phyloP scores from a whole-genome alignment of 92 coral and sea anemone genomes.

The Siderastrea radians region DNA sequence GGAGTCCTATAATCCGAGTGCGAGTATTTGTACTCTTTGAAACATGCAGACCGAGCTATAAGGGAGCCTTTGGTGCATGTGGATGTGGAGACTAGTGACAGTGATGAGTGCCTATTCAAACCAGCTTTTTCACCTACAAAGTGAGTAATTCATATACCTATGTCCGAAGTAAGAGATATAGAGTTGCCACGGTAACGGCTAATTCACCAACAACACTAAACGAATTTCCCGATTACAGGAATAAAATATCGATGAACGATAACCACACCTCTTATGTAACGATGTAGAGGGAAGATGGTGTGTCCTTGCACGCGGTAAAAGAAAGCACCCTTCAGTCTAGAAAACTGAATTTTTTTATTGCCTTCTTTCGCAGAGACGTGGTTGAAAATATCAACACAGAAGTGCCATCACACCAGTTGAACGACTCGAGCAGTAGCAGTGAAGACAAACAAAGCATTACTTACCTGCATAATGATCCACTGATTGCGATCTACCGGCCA shows the following conservation, averaged over 20 bases:
- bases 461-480: slow-evolving; percentile 34
- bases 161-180: not conserved
- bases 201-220: too few species aligned
- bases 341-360: not conserved
- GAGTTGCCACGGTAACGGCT: too few species aligned
- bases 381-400: slow-evolving; percentile 3
- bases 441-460: slow-evolving; percentile 18
- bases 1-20: not conserved
- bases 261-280: not conserved
- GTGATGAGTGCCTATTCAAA: not conserved
- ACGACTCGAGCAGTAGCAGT: slow-evolving; percentile 23
- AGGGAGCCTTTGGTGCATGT: not conserved
- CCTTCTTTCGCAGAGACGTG: slow-evolving; percentile 3
- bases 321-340: not conserved
- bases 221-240: not conserved
- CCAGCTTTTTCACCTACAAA: not conserved
- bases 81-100: not conserved
- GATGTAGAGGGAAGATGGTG: not conserved
- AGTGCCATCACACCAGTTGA: not conserved
- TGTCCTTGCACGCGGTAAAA: slow-evolving; percentile 4
- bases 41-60: not conserved
- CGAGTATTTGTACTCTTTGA: not conserved
- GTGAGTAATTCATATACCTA: not conserved
- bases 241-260: not conserved
- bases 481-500: slow-evolving; percentile 25